Evolutionary conservation across 2,113 vertebrate genomes (phyloP), one percentile per base, ranked within the genome.

Genomic region (Crotophaga sulcirostris): DNA sequence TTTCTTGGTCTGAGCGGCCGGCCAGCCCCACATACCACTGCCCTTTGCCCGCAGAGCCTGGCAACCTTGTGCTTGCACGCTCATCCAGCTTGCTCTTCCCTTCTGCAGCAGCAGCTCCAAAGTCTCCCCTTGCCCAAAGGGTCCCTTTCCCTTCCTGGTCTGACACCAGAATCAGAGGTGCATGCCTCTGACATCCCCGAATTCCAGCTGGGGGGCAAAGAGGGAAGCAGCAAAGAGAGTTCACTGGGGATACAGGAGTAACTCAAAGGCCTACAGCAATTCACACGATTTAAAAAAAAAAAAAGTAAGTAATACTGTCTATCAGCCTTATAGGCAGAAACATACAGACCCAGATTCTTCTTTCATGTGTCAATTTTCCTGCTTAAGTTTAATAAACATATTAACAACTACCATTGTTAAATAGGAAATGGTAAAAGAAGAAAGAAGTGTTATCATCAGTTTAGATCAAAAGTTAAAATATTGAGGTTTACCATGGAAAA

Each of bases 11-110:
- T 26, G 12, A 51, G 63, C 2, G 1, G 49, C 82, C 4, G 3
- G 84, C 94, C 94, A 96, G 89, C 29, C 74, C 74, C 87, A 66
- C 93, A 91, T 95, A 93, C 95, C 94, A 79, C 0, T 1, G 91
- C 76, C 60, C 83, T 67, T 51, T 0, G 1, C 60, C 88, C 10
- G 3, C 66, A 60, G 56, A 94, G 89, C 95, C 94, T 93, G 91
- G 94, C 95, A 97, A 94, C 94, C 86, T 89, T 7, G 4, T 79
- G 73, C 13, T 59, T 51, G 85, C 34, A 24, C 6, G 3, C 54
- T 80, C 83, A 51, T n/a, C 80, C 92, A 69, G 78, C 67, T 64
- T 28, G 49, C 51, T 79, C 72, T 84, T 59, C 82, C 63, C 58
- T 80, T 31, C 72, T 5, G 3, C 44, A 84, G 13, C 77, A 67